Base-by-base conservation (phyloP, 1,140 invertebrate species). In the Phymorhynchus buccinoides region DNA sequence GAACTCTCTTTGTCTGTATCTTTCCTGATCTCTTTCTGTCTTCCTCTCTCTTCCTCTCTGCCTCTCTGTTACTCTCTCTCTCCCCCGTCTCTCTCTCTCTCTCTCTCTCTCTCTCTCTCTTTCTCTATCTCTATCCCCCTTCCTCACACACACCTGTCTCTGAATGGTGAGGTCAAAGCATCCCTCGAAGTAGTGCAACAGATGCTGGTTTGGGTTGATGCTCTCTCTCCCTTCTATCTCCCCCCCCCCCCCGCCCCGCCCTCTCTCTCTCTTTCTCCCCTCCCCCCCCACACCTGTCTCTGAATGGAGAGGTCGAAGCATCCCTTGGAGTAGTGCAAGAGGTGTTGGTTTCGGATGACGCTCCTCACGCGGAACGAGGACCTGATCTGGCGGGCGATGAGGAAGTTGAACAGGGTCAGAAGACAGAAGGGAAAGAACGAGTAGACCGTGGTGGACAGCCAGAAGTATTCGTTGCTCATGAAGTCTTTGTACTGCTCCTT, bases 401-500 rank as follows among this genome's bases (percentile, higher is more conserved):
- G 84, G 32, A 87, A 77, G 75, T 91, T 91, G 48, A 88, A 90
- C 16, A 91, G 44, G 6, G 86, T 66, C 12, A 91, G 87, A 1
- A 89, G 18, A 6, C 87, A 66, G 73, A 88, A 89, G 0, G 91
- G 91, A 32, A 89, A 44, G 62, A 91, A 86, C 27, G 87, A 87
- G 62, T 89, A 91, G 18, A 87, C 52, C 16, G 86, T 84, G 9
- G 88, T 85, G 79, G 88, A 88, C n/a, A 89, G 85, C 90, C 89
- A 91, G 66, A 89, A 89, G 86, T 89, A 89, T 4, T 88, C 73
- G n/a, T 87, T 85, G 1, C 48, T 81, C 30, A 87, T 87, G 68
- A 90, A 90, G 16, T 85, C n/a, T 1, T n/a, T 6, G 84, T 88
- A 89, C 12, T 86, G 48, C 14, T 75, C 39, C 66, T 42, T 83